Conservation (phyloP, 2,888 invertebrate genomes). For the Scaptodrosophila latifasciaeformis region DNA sequence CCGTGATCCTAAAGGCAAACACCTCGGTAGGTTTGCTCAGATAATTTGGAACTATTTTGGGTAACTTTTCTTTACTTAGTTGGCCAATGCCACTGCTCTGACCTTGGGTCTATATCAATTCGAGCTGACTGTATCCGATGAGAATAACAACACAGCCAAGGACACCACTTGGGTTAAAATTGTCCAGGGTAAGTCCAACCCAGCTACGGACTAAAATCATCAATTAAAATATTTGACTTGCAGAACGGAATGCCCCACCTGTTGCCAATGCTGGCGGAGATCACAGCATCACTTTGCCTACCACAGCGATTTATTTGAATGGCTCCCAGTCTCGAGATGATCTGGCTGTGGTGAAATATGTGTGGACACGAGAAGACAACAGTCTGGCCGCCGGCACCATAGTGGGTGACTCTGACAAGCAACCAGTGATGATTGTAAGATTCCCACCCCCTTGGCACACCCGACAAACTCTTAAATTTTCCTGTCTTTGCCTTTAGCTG, state of each 20-base stretch:
- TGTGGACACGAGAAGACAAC: slow-evolving; percentile 86
- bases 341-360: slow-evolving; percentile 87
- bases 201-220: no score
- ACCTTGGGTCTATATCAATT: slow-evolving; percentile 91
- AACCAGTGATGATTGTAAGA: slow-evolving; percentile 84
- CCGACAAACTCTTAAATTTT: background rate
- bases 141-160: slow-evolving; percentile 86
- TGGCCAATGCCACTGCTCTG: slow-evolving; percentile 86
- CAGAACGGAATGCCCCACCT: slow-evolving; percentile 92
- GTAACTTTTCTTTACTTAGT: slow-evolving; percentile 42
- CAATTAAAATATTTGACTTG: no score
- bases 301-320: slow-evolving; percentile 86
- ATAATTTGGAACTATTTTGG: background rate
- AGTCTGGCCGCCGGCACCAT: slow-evolving; percentile 90
- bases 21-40: slow-evolving; percentile 76
- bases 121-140: slow-evolving; percentile 87
- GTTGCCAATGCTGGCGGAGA: slow-evolving; percentile 93
- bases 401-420: slow-evolving; percentile 84
- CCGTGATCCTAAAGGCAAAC: slow-evolving; percentile 77
- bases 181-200: slow-evolving; percentile 84
- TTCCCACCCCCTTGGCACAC: background rate
- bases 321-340: slow-evolving; percentile 91
- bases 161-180: slow-evolving; percentile 85
- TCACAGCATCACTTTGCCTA: slow-evolving; percentile 84
- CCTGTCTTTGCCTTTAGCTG: slow-evolving; percentile 76